A percentile compares a stretch with the other conserved stretches of the same genome.
Conservation (phyloP, 2,113 vertebrate species). For the Chaenocephalus aceratus region DNA sequence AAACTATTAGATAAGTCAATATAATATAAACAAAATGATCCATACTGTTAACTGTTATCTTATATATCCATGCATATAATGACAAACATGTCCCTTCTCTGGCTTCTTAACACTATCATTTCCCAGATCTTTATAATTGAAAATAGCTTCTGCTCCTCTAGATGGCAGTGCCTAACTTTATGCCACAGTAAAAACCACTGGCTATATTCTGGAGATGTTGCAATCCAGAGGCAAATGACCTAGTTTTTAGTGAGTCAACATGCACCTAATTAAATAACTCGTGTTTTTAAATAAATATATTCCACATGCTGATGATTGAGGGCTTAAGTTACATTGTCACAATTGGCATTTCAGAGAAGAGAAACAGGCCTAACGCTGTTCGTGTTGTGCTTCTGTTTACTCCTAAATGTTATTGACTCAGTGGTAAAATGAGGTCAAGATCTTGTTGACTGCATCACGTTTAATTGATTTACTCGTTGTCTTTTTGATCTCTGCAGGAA, state of each 20-base stretch:
- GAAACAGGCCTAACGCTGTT: not conserved
- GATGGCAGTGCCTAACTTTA: conserved; percentile 65
- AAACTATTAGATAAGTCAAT: too few species aligned
- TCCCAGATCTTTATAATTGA: not conserved
- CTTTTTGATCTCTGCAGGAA: conserved; percentile 80
- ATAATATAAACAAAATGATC: too few species aligned
- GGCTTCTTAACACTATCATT: not conserved
- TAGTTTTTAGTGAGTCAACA: conserved; percentile 73
- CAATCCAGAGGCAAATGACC: conserved; percentile 72
- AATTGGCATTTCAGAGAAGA: conserved; percentile 5
- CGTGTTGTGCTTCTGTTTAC: not conserved
- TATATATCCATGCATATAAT: not conserved
- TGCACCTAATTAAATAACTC: conserved; percentile 47
- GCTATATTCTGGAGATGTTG: conserved; percentile 37
- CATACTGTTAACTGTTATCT: too few species aligned
- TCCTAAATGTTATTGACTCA: not conserved
- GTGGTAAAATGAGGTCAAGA: not conserved
- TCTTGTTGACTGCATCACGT: conserved; percentile 8
- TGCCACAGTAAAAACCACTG: not conserved
- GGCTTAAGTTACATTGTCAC: conserved; percentile 14
- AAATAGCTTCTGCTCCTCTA: conserved; percentile 63
- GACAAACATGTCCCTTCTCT: not conserved
- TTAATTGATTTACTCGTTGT: conserved; percentile 27
- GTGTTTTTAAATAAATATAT: conserved; percentile 28
- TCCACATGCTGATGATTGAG: conserved; percentile 33